Evolutionary conservation across 2,888 invertebrate genomes (phyloP).

Genomic region (Leucoma salicis): DNA sequence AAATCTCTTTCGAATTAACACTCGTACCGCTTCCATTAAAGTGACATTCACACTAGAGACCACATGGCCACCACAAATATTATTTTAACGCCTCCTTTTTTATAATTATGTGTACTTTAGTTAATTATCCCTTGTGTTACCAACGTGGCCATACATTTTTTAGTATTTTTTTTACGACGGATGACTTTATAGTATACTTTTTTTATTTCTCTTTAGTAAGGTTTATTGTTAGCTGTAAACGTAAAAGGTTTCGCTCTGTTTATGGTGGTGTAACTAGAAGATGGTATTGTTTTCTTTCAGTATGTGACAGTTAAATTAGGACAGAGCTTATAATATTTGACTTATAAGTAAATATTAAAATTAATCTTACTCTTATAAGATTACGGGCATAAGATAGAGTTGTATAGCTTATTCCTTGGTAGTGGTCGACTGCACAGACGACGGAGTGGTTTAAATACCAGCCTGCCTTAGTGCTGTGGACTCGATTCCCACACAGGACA

Average conservation of each 20-base stretch:
- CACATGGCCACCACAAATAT: constrained; percentile 65
- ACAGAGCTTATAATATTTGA: too few species aligned
- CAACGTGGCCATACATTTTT: constrained; percentile 15
- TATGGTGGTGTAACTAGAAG: constrained; percentile 5
- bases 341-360: too few species aligned
- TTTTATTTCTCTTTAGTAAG: constrained; percentile 15
- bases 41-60: constrained; percentile 27
- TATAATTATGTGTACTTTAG: constrained; percentile 52
- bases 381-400: too few species aligned
- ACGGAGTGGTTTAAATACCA: too few species aligned
- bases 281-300: constrained; percentile 1
- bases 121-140: constrained; percentile 32
- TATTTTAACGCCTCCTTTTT: constrained; percentile 65
- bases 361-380: too few species aligned
- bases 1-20: neutral
- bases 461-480: too few species aligned
- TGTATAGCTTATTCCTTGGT: too few species aligned
- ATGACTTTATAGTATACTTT: constrained; percentile 4
- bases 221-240: constrained; percentile 6
- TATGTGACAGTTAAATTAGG: neutral
- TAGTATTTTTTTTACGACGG: constrained; percentile 7
- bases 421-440: too few species aligned
- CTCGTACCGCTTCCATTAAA: constrained; percentile 45
- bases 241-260: constrained; percentile 4
- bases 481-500: too few species aligned